Evolutionary conservation across 2,797 vertebrate genomes (phyloP), one percentile per base, ranked within the genome.

Genomic region (Phyllotis vaccarum): DNA sequence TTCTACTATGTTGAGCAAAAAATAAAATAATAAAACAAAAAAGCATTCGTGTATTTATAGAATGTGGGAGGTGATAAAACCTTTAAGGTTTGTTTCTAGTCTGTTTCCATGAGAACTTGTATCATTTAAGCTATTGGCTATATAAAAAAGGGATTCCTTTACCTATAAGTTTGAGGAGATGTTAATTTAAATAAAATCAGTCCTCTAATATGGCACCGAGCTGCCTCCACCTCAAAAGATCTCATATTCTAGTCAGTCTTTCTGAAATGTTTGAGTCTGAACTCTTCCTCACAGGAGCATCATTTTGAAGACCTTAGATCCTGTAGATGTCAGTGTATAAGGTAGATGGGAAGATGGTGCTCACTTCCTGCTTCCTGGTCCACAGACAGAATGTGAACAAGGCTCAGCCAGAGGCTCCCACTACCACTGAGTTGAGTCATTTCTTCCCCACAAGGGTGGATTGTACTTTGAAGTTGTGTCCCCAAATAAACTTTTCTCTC

Each of bases 131-230:
- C 58, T 54, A 54, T 9, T 87, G 46, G 34, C 82, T 75, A 19
- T 81, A 43, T 74, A 75, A 93, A 75, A 90, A 64, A 40, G 21
- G 6, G 37, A 49, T 86, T 92, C 27, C 76, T 58, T 64, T 17
- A 66, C 52, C 9, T 40, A 49, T 60, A 37, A 60, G 80, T 76
- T 94, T 95, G 49, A 40, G 40, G 37, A 95, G 92, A 86, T 74
- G 24, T 40, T 79, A 86, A 34, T 27, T 78, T 95, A 89, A 79
- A 95, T 95, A 92, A 89, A 85, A 92, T 75, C 14, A 86, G 31
- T 56, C 40, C 34, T 83, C 76, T 90, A 56, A n/a, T n/a, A 29
- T 58, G 52, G n/a, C 7, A 24, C 13, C 3, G 58, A 12, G 8
- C 56, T 74, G 40, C 17, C 49, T 46, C 11, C 29, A 13, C 79